A percentile compares a stretch with the other conserved stretches of the same genome.
These are phyloP conservation scores for Neogobius melanostomus DNA, from an alignment of 2,113 vertebrate genomes.

Conservation along the genomic window DNA sequence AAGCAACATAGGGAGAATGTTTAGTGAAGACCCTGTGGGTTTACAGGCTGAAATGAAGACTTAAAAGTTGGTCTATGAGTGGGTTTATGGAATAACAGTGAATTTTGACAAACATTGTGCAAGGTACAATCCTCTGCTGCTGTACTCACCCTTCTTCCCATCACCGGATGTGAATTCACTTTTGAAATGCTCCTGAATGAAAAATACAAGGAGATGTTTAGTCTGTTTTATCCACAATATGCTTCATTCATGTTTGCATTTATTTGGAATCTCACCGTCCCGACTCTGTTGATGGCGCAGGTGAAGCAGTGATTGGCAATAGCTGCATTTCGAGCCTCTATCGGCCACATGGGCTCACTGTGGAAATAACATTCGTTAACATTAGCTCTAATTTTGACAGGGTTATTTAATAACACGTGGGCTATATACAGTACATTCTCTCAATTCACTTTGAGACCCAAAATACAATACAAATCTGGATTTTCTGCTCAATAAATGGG, in stretches of 20 bases:
- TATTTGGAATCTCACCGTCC: conserved; percentile 82
- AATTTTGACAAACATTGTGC: too few species aligned
- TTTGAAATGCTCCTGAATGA: conserved; percentile 85
- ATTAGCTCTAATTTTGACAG: neutral
- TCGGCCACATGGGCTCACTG: conserved; percentile 93
- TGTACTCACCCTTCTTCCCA: conserved; percentile 83
- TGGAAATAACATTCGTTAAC: conserved; percentile 9
- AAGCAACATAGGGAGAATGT: too few species aligned
- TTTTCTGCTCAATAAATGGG: too few species aligned
- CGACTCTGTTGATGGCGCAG: conserved; percentile 94
- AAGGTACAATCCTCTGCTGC: too few species aligned
- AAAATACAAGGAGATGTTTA: conserved; percentile 8
- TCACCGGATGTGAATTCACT: conserved; percentile 95
- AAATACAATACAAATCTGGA: too few species aligned
- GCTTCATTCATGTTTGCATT: neutral
- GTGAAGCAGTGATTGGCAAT: conserved; percentile 97
- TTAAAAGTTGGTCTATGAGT: too few species aligned
- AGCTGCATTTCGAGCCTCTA: conserved; percentile 94
- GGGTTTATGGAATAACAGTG: too few species aligned
- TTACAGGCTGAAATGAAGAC: too few species aligned
- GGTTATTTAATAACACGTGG: too few species aligned
- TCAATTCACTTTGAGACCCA: too few species aligned
- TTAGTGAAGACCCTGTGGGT: too few species aligned
- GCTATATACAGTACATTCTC: too few species aligned
- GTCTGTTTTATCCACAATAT: neutral